Evolutionary conservation across 2,888 invertebrate genomes (phyloP).

Genomic region (Ischnus inquisitorius): DNA sequence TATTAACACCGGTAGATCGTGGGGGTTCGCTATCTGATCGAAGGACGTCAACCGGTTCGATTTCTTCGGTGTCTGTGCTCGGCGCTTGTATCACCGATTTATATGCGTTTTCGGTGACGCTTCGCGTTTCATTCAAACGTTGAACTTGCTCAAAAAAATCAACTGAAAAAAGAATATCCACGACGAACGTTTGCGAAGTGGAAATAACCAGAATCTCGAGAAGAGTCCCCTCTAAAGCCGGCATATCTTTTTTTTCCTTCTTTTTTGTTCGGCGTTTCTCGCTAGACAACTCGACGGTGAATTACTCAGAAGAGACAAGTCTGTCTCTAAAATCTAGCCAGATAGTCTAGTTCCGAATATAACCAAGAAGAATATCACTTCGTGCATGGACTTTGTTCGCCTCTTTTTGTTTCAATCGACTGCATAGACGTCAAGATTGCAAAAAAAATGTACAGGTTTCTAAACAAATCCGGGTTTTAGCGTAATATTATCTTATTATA

Average conservation of each 20-base stretch:
- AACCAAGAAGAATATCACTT: not conserved
- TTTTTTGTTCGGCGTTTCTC: not conserved
- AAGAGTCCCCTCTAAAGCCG: not conserved
- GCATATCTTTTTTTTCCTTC: not conserved
- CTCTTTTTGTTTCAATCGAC: not conserved
- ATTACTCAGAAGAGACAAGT: not conserved
- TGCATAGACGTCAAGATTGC: not conserved
- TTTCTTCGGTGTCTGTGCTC: not conserved
- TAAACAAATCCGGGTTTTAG: not conserved
- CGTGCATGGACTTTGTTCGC: not conserved
- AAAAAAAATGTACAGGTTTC: not conserved
- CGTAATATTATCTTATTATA: no score
- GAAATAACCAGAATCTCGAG: constrained; percentile 20
- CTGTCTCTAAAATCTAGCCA: no score
- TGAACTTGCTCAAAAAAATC: not conserved
- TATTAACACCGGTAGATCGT: not conserved
- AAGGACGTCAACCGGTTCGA: not conserved
- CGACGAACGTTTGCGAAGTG: not conserved
- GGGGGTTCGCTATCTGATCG: not conserved
- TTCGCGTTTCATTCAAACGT: not conserved
- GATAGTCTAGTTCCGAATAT: no score
- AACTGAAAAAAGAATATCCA: not conserved
- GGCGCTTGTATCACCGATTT: not conserved
- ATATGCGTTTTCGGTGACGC: not conserved
- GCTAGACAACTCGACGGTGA: not conserved